Evolutionary conservation across 2,113 vertebrate species (phyloP), one percentile per base, ranked within the genome.

Genomic region (Eulemur macaco): DNA sequence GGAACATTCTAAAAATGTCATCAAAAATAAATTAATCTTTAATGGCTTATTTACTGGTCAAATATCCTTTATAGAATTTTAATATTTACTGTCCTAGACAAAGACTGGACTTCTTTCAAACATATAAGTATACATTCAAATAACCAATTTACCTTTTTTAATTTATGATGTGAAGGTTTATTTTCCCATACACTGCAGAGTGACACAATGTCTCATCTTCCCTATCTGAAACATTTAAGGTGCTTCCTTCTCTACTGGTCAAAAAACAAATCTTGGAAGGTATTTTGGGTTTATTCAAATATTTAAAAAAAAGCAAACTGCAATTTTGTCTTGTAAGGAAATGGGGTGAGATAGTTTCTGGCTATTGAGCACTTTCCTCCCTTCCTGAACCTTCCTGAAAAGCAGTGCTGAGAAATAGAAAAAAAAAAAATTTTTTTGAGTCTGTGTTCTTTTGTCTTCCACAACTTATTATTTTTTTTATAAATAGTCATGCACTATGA

Each of bases 311-410:
- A 76, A 86, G 60, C 27, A 52, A 23, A 10, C 20, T 54, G 11
- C 20, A n/a, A 45, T 96, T 95, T 81, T 68, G 21, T 18, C 91
- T 3, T 81, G 15, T 78, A 91, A 91, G 37, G 13, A 71, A 58
- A 1, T 71, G 21, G 2, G 1, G 0, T 42, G 6, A 31, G 4
- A 66, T 58, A 2, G 14, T 78, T 27, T n/a, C 9, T 60, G 37
- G 1, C 13, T 34, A 71, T 4, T 45, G 21, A 64, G 1, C 6
- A 68, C 8, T 13, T 9, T 56, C 5, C 0, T 42, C 7, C 14
- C 31, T 88, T 63, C 15, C 3, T 54, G 12, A 60, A 54, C 8
- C 50, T 88, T 63, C 20, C 3, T 54, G 9, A 66, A 54, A 84
- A 87, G 27, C 1, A 56, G 25, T 8, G 20, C 1, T 69, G 81